phyloP scores from a whole-genome alignment of 2,888 invertebrate genomes.

The Cheilosia variabilis region DNA sequence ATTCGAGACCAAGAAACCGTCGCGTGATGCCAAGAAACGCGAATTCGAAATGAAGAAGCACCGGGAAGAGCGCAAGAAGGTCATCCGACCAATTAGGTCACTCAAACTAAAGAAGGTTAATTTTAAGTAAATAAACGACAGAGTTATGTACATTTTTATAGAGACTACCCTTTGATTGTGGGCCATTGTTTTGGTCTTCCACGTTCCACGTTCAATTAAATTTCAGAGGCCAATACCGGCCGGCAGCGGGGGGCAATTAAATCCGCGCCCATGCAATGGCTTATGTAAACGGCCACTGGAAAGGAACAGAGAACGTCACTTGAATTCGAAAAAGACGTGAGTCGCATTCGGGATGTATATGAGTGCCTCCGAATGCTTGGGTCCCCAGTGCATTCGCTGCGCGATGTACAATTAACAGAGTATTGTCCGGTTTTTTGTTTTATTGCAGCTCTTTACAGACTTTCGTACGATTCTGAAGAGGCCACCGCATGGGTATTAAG shows the following conservation, averaged over 20 bases:
- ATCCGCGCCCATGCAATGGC: slow-evolving; percentile 17
- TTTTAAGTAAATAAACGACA: slow-evolving; percentile 79
- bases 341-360: neutral
- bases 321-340: slow-evolving; percentile 21
- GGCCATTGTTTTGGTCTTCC: slow-evolving; percentile 22
- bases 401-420: slow-evolving; percentile 62
- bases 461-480: neutral
- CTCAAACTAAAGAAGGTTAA: slow-evolving; percentile 83
- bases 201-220: slow-evolving; percentile 48
- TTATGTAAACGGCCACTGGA: slow-evolving; percentile 10
- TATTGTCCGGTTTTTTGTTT: slow-evolving; percentile 51
- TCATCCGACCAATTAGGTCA: slow-evolving; percentile 86
- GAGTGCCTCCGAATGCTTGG: neutral
- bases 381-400: slow-evolving; percentile 42
- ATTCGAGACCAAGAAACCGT: slow-evolving; percentile 87
- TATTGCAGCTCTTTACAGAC: neutral
- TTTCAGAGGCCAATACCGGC: neutral
- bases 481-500: neutral
- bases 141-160: slow-evolving; percentile 6
- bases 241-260: slow-evolving; percentile 26
- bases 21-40: slow-evolving; percentile 85
- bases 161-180: slow-evolving; percentile 38
- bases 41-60: slow-evolving; percentile 87
- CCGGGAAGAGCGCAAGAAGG: slow-evolving; percentile 88
- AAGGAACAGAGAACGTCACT: slow-evolving; percentile 10